A percentile compares a stretch with the other conserved stretches of the same genome.
These are phyloP conservation scores for Setipinna tenuifilis DNA, from an alignment of 2,797 vertebrate genomes.

Conservation along the genomic window DNA sequence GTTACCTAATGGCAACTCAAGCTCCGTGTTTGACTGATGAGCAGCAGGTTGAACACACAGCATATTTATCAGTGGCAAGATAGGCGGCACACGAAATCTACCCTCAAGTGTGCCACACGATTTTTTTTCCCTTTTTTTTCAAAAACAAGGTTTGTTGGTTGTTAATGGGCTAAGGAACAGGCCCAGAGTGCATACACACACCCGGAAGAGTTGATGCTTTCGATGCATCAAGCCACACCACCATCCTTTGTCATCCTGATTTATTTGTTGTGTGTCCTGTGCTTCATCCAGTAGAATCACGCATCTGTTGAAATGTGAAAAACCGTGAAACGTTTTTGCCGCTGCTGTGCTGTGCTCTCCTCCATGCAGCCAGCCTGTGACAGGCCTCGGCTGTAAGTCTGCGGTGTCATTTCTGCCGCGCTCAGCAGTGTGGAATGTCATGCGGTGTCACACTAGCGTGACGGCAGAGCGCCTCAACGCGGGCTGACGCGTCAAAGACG, in stretches of 20 bases:
- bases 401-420: neutral
- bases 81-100: slow-evolving; percentile 1
- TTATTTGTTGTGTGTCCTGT: neutral
- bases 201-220: neutral
- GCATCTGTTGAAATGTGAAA: neutral
- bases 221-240: neutral
- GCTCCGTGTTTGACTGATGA: slow-evolving; percentile 69
- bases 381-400: neutral
- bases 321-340: neutral
- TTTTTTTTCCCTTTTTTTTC: neutral
- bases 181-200: slow-evolving; percentile 31
- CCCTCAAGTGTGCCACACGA: slow-evolving; percentile 3
- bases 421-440: slow-evolving; percentile 10
- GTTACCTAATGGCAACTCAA: slow-evolving; percentile 60
- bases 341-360: neutral
- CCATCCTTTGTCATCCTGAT: neutral
- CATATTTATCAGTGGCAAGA: slow-evolving; percentile 69
- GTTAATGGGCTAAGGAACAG: slow-evolving; percentile 52
- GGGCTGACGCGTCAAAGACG: slow-evolving; percentile 74
- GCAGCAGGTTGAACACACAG: slow-evolving; percentile 64
- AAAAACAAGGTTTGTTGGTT: slow-evolving; percentile 29
- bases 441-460: neutral
- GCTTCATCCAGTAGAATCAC: neutral
- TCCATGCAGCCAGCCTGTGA: neutral
- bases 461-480: slow-evolving; percentile 20